Base-by-base conservation (phyloP, 2,113 vertebrate species). In the Tachycineta bicolor region DNA sequence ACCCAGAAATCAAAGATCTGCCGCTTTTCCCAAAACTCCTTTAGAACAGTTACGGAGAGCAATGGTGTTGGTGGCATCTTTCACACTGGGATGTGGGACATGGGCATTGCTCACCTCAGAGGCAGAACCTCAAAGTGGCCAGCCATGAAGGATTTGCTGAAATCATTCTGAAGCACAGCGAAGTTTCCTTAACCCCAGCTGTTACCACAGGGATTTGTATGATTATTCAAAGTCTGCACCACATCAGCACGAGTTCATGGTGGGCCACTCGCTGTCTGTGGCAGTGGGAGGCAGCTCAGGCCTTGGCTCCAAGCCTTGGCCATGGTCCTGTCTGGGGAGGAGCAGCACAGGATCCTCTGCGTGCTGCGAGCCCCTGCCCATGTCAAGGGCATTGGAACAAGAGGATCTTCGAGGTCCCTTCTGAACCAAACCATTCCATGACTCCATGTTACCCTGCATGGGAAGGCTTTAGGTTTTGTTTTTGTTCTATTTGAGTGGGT, bases 151-250 rank as follows among this genome's bases (percentile, higher is more conserved):
- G 47, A 46, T 12, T 69, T 41, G 16, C 64, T 81, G 69, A 29
- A 81, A 31, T 65, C 4, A 20, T 62, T 87, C 68, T 8, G 14
- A 60, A 33, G 29, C 25, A 5, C 17, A 18, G 23, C 7, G 64
- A 43, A 52, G 19, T 37, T 76, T 50, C 64, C 26, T 55, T 52
- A 56, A 33, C 22, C 24, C 28, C 25, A 16, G 3, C 34, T 71
- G 18, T 41, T 43, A 16, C 10, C 44, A 23, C 31, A 59, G 73
- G 43, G 7, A 9, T 85, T 46, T 50, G 11, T 63, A 1, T 70
- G 82, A 15, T 75, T 12, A 20, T 16, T 13, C 52, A 1, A 19
- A 68, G 20, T 29, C 64, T 73, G 41, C 0, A 0, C 18, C 41
- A 20, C 34, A 20, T 55, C 39, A 49, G 18, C 18, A 58, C 1